These are phyloP conservation scores for Margarornis squamiger DNA, from an alignment of 2,797 vertebrate genomes.

Conservation along the genomic window DNA sequence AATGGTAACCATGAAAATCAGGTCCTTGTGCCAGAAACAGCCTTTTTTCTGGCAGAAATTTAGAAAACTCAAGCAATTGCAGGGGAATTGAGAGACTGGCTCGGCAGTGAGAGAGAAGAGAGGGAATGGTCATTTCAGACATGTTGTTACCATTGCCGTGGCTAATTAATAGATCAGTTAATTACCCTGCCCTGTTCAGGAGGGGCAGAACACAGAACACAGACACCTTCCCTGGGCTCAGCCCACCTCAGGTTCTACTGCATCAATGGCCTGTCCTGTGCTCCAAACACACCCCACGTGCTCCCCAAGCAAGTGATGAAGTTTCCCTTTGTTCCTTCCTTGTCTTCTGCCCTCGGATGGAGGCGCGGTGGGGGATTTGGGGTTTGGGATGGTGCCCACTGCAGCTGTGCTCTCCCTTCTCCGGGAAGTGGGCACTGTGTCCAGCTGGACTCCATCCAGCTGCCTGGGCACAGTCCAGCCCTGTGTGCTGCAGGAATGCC, in stretches of 20 bases:
- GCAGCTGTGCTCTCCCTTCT: background rate
- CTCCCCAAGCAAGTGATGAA: background rate
- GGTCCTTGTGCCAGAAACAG: background rate
- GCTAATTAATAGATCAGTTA: background rate
- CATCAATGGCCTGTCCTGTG: rapidly evolving
- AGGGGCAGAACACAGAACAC: background rate
- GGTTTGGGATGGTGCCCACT: rapidly evolving
- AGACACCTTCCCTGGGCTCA: background rate
- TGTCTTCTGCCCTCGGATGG: background rate
- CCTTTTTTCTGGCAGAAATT: background rate
- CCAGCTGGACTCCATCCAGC: background rate
- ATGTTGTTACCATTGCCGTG: background rate
- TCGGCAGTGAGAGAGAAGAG: background rate
- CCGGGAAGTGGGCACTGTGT: background rate
- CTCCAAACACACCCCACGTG: background rate
- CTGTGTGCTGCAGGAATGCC: background rate
- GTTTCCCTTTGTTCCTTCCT: background rate
- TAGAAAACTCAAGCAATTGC: background rate
- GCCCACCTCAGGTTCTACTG: background rate
- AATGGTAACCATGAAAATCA: background rate
- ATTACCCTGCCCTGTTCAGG: background rate
- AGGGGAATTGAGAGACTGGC: background rate
- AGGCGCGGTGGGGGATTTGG: background rate
- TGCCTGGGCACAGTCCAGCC: rapidly evolving
- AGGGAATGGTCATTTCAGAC: background rate